Evolutionary conservation across 2,113 vertebrate species (phyloP), one percentile per base, ranked within the genome.

Genomic region (Psephotus haematonotus): DNA sequence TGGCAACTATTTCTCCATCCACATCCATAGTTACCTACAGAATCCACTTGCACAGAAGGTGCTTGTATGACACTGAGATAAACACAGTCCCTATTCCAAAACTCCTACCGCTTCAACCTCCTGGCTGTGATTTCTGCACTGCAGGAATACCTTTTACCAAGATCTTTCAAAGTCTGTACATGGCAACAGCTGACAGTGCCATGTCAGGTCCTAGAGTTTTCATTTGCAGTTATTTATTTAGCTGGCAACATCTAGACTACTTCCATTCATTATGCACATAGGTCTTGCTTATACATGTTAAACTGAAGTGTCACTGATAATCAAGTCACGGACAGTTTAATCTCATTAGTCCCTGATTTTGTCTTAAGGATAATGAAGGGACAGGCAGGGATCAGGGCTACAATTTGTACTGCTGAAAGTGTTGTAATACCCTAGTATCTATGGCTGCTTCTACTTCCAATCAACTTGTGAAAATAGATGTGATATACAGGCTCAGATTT

Each of bases 241-340:
- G 64, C 86, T 93, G 91, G 39, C 50, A 92, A 72, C 28, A 27
- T 49, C 68, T 55, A 43, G 8, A 18, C 22, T 31, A 11, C 62
- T 55, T 28, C 44, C n/a, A 22, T 71, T 86, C 75, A 25, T 70
- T 74, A 55, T 37, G n/a, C 53, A 35, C 50, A 1, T 29, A 64
- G 50, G 29, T 84, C 76, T 72, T 80, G 75, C 68, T 44, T 41
- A 29, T 24, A 19, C 29, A 0, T 85, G 52, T 81, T 53, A 69
- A 63, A 82, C 69, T 84, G 37, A 43, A 83, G 52, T n/a, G 50
- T 68, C 77, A 27, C 50, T 46, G 55, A 23, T 82, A 31, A 70
- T 92, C 28, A 15, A 75, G 69, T 78, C 76, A 71, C 29, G 63
- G 79, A 47, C 43, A 44, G 29, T 91, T 95, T 70, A 91, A 92